A percentile compares a stretch with the other conserved stretches of the same genome.
These are phyloP conservation scores for Mesoclemmys tuberculata DNA, from an alignment of 2,113 vertebrate species.

Conservation along the genomic window DNA sequence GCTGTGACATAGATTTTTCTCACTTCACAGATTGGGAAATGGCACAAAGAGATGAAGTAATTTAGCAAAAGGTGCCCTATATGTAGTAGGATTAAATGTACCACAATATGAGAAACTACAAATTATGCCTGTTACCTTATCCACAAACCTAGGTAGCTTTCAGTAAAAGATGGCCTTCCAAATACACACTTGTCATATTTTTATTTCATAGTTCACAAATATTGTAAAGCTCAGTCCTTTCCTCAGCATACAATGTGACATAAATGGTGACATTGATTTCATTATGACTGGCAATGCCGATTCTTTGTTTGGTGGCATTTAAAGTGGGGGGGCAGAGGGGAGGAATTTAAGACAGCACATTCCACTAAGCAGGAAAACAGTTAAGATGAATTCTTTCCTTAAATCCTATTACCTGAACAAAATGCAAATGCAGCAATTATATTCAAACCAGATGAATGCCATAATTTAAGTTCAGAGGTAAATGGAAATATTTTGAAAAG, in stretches of 20 bases:
- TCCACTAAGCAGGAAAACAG: not conserved
- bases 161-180: not conserved
- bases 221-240: not conserved
- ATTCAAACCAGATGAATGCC: constrained; percentile 46
- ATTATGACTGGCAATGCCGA: not conserved
- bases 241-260: not conserved
- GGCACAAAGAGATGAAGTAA: not conserved
- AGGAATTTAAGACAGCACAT: not conserved
- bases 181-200: fast-evolving
- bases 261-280: not conserved
- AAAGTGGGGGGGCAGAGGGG: not conserved
- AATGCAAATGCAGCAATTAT: constrained; percentile 69
- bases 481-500: constrained; percentile 76
- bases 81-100: not conserved
- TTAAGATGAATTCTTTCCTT: not conserved
- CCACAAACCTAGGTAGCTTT: not conserved
- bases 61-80: not conserved
- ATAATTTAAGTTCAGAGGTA: constrained; percentile 64
- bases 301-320: not conserved
- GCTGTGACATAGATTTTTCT: not conserved
- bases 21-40: not conserved
- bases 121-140: not conserved
- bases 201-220: not conserved
- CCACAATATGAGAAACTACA: not conserved
- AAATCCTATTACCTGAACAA: constrained; percentile 37